Evolutionary conservation across 2,113 vertebrate species (phyloP).

Genomic region (Caranx melampygus): DNA sequence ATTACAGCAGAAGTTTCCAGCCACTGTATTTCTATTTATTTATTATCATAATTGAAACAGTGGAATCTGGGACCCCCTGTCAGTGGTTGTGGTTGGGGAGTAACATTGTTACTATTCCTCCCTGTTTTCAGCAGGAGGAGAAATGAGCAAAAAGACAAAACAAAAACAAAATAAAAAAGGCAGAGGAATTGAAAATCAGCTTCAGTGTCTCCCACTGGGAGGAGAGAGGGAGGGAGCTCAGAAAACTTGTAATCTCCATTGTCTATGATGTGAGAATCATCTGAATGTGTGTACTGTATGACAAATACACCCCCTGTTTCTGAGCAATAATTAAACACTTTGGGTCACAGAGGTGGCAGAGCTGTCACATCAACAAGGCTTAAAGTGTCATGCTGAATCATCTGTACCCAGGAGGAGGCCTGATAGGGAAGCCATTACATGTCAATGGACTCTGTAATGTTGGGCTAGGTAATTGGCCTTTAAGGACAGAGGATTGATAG

Average conservation of each 20-base stretch:
- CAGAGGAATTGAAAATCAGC: neutral
- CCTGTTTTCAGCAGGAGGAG: neutral
- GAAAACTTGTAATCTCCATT: slow-evolving; percentile 7
- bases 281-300: neutral
- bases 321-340: slow-evolving; percentile 6
- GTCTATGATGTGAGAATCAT: neutral
- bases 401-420: neutral
- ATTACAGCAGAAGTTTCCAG: neutral
- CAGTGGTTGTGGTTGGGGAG: neutral
- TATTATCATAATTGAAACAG: neutral
- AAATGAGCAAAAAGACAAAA: slow-evolving; percentile 8
- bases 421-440: slow-evolving; percentile 40
- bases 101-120: neutral
- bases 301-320: neutral
- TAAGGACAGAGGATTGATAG: slow-evolving; percentile 55
- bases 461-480: slow-evolving; percentile 61
- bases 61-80: neutral
- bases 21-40: neutral
- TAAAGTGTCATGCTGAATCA: slow-evolving; percentile 8
- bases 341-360: slow-evolving; percentile 18
- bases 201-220: neutral
- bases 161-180: neutral
- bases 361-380: neutral
- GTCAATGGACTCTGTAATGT: slow-evolving; percentile 51
- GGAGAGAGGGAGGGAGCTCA: neutral